Percentiles rank a stretch among this genome's conserved stretches.
These are phyloP conservation scores for Oscheius sp. DNA, from an alignment of 2,888 invertebrate species.

Conservation along the genomic window DNA sequence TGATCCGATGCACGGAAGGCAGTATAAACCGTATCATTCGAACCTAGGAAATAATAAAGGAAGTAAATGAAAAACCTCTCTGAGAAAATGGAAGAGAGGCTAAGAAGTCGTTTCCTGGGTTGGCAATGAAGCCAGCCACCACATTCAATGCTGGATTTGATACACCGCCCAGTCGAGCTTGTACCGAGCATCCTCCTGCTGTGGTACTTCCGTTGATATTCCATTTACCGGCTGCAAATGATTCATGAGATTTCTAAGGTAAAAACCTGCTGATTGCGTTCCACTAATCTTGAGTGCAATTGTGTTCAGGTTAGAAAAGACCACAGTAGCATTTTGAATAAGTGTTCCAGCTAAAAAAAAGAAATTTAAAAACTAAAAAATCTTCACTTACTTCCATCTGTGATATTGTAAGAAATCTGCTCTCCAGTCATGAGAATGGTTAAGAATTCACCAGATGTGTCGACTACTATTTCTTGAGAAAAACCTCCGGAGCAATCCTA, in stretches of 20 bases:
- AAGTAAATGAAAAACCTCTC: constrained; percentile 1
- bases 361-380: too few species aligned
- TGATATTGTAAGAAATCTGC: too few species aligned
- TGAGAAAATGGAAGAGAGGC: constrained; percentile 4
- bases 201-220: neutral
- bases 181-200: neutral
- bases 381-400: too few species aligned
- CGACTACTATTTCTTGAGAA: too few species aligned
- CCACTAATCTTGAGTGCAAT: too few species aligned
- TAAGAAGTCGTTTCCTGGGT: neutral
- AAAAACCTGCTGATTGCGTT: neutral
- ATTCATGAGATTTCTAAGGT: neutral
- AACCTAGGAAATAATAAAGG: neutral
- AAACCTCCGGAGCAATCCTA: too few species aligned
- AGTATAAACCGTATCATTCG: neutral
- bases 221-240: neutral
- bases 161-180: neutral
- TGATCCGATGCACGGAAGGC: neutral
- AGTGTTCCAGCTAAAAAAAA: too few species aligned
- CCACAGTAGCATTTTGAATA: too few species aligned
- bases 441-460: too few species aligned
- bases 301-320: too few species aligned
- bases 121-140: neutral
- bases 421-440: too few species aligned
- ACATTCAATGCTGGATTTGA: constrained; percentile 3